A percentile compares a stretch with the other conserved stretches of the same genome.
Conservation (phyloP, 2,888 invertebrate genomes). For the Lamellibrachia columna region DNA sequence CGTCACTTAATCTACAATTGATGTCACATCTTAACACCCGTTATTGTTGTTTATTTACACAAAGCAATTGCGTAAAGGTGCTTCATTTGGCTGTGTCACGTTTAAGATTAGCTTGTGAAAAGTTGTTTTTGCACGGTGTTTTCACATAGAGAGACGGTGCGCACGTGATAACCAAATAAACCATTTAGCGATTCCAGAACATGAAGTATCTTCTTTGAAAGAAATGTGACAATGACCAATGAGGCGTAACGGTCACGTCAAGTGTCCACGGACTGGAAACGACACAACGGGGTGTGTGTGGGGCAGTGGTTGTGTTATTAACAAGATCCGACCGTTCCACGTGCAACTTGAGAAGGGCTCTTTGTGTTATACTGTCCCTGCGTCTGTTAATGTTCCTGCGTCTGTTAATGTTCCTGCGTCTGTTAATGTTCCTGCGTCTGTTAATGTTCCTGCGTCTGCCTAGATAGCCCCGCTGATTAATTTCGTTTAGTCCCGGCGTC, state of each 20-base stretch:
- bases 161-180: no score
- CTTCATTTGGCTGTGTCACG: no score
- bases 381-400: no score
- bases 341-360: not conserved
- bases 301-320: not conserved
- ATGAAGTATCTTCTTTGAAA: not conserved
- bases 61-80: no score
- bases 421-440: not conserved
- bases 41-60: no score
- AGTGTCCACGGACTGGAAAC: not conserved
- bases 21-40: no score
- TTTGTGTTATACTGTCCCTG: not conserved
- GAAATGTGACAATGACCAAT: not conserved
- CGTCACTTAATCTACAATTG: no score
- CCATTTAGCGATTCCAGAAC: no score
- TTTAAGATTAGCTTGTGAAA: no score
- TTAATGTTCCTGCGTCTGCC: not conserved
- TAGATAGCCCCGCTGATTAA: not conserved
- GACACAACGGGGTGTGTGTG: not conserved
- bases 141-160: no score
- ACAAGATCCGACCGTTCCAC: not conserved
- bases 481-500: not conserved
- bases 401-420: not conserved
- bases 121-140: no score
- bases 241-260: not conserved